phyloP scores from a whole-genome alignment of 2,797 vertebrate genomes.

The Meriones psammophilus region DNA sequence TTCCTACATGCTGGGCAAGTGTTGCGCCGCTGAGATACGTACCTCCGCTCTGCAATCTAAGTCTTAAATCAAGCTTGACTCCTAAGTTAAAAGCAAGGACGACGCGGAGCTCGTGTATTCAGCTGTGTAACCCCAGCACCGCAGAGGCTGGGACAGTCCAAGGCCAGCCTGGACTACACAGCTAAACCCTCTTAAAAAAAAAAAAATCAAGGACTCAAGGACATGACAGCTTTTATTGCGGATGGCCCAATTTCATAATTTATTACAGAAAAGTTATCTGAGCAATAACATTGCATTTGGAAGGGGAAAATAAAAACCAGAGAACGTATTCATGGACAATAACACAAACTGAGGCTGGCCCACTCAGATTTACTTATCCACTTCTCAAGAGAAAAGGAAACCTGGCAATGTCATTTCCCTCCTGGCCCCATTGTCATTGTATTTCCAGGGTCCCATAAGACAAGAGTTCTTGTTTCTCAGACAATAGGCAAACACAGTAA shows the following conservation, averaged over 20 bases:
- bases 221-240: constrained; percentile 16
- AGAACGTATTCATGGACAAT: constrained; percentile 14
- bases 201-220: not conserved
- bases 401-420: not conserved
- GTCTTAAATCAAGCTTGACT: not conserved
- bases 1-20: not conserved
- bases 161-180: not conserved
- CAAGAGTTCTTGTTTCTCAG: not conserved
- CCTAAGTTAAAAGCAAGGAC: not conserved
- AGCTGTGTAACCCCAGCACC: not conserved
- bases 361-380: not conserved
- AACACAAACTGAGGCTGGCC: constrained; percentile 45
- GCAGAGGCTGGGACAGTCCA: not conserved
- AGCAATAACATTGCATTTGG: not conserved
- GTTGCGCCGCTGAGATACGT: not conserved
- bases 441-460: constrained; percentile 42
- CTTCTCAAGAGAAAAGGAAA: constrained; percentile 41
- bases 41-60: not conserved
- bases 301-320: not conserved
- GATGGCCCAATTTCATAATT: constrained; percentile 30
- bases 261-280: constrained; percentile 29
- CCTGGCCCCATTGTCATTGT: not conserved
- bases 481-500: not conserved
- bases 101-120: not conserved
- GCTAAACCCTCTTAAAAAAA: not conserved